phyloP scores from a whole-genome alignment of 2,113 vertebrate species.

The Onychorhynchus coronatus region DNA sequence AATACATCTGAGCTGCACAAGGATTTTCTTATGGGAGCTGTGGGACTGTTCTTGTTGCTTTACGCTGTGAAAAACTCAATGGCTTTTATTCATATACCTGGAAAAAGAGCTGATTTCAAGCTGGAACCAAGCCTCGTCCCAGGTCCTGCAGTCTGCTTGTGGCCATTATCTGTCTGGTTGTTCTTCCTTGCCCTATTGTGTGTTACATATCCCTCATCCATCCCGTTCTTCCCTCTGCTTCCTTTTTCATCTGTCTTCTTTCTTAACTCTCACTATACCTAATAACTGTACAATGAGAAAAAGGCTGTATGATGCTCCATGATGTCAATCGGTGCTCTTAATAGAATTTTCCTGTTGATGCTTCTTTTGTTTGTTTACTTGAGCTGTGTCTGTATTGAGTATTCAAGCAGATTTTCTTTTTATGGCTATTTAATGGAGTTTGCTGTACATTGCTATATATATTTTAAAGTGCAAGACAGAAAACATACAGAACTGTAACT shows the following conservation, averaged over 20 bases:
- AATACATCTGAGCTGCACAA: neutral
- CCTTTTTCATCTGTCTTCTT: neutral
- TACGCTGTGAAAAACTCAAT: neutral
- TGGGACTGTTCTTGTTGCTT: neutral
- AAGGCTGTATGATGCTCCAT: neutral
- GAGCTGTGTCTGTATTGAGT: neutral
- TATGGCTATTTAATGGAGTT: neutral
- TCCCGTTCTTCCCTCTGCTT: neutral
- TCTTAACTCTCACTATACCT: neutral
- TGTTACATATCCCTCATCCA: neutral
- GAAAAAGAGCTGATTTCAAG: neutral
- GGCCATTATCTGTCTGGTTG: neutral
- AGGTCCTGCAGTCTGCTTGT: neutral
- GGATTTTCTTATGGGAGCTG: neutral
- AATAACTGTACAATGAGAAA: neutral
- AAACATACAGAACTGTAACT: neutral
- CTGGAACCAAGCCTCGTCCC: neutral
- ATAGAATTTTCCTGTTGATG: neutral
- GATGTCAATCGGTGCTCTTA: neutral
- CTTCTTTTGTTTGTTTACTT: neutral
- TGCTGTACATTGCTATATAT: neutral
- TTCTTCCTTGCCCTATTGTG: accelerated
- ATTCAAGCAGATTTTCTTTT: neutral
- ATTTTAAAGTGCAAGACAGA: neutral
- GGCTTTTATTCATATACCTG: neutral